Percentiles rank a stretch among this genome's conserved stretches.
These are phyloP conservation scores for Bubalus kerabau DNA, from an alignment of 2,113 vertebrate genomes.

Conservation along the genomic window DNA sequence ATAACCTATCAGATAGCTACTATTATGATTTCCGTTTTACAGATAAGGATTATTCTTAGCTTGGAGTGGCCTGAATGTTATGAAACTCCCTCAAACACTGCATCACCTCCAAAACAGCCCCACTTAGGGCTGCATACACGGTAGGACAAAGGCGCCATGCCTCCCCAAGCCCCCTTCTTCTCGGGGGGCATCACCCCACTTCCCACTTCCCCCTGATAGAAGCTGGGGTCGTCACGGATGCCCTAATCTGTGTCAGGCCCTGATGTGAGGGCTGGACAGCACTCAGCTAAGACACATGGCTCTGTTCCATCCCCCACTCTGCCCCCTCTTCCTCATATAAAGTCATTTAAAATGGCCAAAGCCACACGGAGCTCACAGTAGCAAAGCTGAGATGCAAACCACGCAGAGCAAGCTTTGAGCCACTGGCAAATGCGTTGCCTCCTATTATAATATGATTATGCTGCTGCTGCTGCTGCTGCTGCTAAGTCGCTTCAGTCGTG, in stretches of 20 bases:
- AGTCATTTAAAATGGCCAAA: background rate
- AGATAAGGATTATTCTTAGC: background rate
- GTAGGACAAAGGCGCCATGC: background rate
- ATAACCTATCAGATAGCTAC: background rate
- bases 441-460: background rate
- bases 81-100: background rate
- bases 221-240: rapidly evolving
- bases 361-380: background rate
- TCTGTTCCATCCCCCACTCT: background rate
- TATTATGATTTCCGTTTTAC: background rate
- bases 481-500: too few species aligned
- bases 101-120: background rate
- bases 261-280: background rate
- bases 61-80: background rate
- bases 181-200: too few species aligned
- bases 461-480: too few species aligned
- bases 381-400: background rate
- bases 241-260: background rate
- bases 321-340: background rate
- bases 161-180: background rate
- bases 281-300: background rate
- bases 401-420: background rate
- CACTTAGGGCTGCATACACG: rapidly evolving
- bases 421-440: background rate
- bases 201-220: background rate